A percentile compares a stretch with the other conserved stretches of the same genome.
Conservation (phyloP, 2,888 invertebrate genomes). For the Pediacus dermestoides region DNA sequence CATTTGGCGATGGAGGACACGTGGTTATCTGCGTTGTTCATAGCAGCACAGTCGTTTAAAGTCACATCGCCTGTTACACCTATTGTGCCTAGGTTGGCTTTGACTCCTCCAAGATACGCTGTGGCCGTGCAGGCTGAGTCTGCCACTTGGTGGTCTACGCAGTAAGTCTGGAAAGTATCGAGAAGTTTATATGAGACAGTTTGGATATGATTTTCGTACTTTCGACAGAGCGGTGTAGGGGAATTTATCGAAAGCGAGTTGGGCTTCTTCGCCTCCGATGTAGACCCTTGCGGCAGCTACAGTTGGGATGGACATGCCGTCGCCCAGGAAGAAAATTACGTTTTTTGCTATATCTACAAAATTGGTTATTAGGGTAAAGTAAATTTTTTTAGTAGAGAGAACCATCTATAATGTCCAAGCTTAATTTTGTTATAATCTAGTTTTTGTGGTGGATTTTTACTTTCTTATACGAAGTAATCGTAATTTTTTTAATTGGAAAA, state of each 20-base stretch:
- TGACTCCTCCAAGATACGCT: conserved; percentile 74
- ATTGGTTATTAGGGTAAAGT: no score
- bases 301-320: conserved; percentile 81
- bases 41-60: conserved; percentile 59
- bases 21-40: conserved; percentile 54
- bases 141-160: conserved; percentile 67
- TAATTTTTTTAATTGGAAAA: no score
- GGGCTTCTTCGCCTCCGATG: conserved; percentile 70
- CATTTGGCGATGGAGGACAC: conserved; percentile 66
- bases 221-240: conserved; percentile 67
- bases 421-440: no score
- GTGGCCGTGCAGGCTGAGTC: conserved; percentile 81
- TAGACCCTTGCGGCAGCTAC: conserved; percentile 70
- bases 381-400: no score
- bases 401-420: no score
- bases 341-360: conserved; percentile 61
- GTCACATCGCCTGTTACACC: conserved; percentile 66
- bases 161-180: conserved; percentile 62
- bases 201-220: conserved; percentile 35
- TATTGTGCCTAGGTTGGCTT: conserved; percentile 69
- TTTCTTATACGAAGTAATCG: no score
- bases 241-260: conserved; percentile 69
- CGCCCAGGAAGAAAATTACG: conserved; percentile 75
- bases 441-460: no score
- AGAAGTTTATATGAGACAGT: no score